Conservation (phyloP, 2,113 vertebrate genomes). For the Cochlearius cochlearius region DNA sequence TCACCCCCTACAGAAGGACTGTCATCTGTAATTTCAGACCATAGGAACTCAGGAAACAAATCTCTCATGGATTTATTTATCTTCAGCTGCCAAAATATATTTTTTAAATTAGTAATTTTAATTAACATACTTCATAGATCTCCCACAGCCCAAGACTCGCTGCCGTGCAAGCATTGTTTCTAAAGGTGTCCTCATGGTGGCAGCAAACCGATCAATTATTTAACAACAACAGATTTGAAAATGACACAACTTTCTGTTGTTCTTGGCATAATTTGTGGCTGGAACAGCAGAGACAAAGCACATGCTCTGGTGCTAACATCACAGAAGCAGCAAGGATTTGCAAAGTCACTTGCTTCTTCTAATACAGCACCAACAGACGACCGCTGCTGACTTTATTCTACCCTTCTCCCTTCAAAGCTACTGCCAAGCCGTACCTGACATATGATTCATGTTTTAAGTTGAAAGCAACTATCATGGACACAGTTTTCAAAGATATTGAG, state of each 20-base stretch:
- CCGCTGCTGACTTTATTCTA: not conserved
- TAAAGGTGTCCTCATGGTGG: constrained; percentile 21
- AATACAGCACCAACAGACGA: not conserved
- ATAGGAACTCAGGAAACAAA: not conserved
- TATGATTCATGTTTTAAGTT: not conserved
- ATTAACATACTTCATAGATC: constrained; percentile 3
- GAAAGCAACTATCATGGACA: not conserved
- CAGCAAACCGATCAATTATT: constrained; percentile 36
- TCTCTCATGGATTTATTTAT: constrained; percentile 33
- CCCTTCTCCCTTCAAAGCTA: not conserved
- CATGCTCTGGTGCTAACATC: not conserved
- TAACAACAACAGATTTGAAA: not conserved
- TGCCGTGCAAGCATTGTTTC: not conserved
- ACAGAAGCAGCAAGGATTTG: not conserved
- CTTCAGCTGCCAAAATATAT: constrained; percentile 7
- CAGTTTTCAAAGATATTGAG: not conserved
- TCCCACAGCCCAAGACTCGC: not conserved
- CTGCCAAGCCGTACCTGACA: not conserved
- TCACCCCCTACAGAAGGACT: not conserved
- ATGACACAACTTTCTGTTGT: not conserved
- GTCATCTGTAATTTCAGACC: not conserved
- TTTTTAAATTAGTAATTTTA: constrained; percentile 32
- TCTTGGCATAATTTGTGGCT: not conserved
- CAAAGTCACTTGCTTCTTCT: not conserved
- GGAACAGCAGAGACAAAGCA: not conserved